Conservation (phyloP, 2,797 vertebrate genomes). For the Molothrus ater region DNA sequence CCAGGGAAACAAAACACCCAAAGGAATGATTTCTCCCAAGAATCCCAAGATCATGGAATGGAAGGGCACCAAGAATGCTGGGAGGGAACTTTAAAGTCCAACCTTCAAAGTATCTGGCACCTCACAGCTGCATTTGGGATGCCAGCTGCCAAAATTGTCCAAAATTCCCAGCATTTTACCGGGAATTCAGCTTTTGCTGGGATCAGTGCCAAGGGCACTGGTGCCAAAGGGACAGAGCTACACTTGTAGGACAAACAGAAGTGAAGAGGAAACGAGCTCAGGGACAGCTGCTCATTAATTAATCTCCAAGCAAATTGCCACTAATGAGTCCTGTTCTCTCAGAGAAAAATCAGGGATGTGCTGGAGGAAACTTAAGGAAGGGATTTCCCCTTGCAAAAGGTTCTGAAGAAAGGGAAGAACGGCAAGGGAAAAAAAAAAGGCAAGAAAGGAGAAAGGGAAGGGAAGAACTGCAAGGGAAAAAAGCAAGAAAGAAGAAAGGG, state of each 20-base stretch:
- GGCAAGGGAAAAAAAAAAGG: not conserved
- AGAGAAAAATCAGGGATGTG: not conserved
- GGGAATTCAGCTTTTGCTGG: not conserved
- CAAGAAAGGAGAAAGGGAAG: too few species aligned
- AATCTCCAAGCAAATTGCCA: not conserved
- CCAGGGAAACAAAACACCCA: not conserved
- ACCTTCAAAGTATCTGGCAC: accelerated
- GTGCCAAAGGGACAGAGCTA: not conserved
- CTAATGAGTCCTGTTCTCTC: not conserved
- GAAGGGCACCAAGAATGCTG: not conserved
- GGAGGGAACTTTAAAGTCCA: not conserved
- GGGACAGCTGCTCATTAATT: not conserved
- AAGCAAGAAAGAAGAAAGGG: too few species aligned
- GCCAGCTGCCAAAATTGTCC: not conserved
- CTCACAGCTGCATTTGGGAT: not conserved
- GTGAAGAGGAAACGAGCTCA: not conserved
- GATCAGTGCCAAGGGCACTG: not conserved
- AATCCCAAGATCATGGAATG: not conserved
- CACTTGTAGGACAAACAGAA: not conserved
- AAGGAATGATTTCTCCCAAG: not conserved
- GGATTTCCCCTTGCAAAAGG: not conserved
- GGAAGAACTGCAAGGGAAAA: too few species aligned
- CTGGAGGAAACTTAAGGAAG: not conserved
- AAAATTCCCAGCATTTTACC: not conserved
- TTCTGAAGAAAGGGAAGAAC: not conserved